Base-by-base conservation (phyloP, 30 jellyfish, hydroid and myxozoan species). In the Sanderia malayensis region DNA sequence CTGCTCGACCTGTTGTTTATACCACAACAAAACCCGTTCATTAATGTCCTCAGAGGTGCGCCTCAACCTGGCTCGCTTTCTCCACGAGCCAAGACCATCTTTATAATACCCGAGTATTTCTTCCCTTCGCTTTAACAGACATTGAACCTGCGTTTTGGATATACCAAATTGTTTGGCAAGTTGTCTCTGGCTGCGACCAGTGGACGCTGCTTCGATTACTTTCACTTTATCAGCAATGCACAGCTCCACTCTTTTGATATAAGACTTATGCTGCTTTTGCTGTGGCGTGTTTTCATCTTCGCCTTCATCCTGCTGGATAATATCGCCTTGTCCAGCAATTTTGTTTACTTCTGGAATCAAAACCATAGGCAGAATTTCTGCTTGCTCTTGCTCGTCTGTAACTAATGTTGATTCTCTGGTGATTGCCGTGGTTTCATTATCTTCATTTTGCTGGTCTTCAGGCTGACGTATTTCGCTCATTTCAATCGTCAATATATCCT, bases 121-220 rank as follows among this genome's bases (percentile, higher is more conserved):
- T 10, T 78, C 89, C 61, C 66, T 78, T 22, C 89, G 75, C 31
- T 78, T 78, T 61, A 78, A 66, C 19, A 78, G 71, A 9, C 81
- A 62, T 45, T 78, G 89, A 30, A 78, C 89, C 53, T 78, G 89
- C 2, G 89, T 78, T 65, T 78, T 78, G 34, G 89, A 78, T 41
- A 78, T 67, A 3, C 89, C 89, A 67, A 78, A 78, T 26, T 78
- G 82, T 58, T 78, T 78, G 29, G 89, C 89, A n/a, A 78, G 41
- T 55, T 78, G 82, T 31, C 89, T 31, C 44, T 78, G 89, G 34
- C 89, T 78, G 67, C 58, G 53, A 44, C 89, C 89, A 31, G 82
- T 47, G 2, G 81, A 27, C 23, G 79, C 88, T 8, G 89, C 89
- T 33, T 72, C 76, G 25, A 78, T 78, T 4, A 78, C 89, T 6